Percentiles rank a stretch among this genome's conserved stretches.
phyloP scores from a whole-genome alignment of 2,113 vertebrate genomes.

The Paracanthobrama guichenoti region DNA sequence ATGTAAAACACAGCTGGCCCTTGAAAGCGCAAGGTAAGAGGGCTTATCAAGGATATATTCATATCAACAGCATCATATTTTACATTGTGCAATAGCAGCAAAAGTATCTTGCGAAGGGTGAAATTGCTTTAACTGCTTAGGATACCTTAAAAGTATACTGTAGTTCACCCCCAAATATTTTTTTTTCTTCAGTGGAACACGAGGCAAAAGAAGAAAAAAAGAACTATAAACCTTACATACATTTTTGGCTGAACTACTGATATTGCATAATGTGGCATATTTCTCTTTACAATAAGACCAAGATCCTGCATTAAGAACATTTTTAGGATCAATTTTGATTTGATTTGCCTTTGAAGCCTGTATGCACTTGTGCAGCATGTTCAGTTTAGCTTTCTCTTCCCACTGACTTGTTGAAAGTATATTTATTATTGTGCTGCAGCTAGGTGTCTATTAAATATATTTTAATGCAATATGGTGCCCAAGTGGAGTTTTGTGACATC shows the following conservation, averaged over 20 bases:
- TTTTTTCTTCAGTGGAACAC: no score
- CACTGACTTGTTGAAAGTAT: constrained; percentile 34
- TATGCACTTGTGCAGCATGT: neutral
- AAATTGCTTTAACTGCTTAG: neutral
- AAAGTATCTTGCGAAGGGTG: neutral
- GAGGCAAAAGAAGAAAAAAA: neutral
- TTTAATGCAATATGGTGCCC: constrained; percentile 22
- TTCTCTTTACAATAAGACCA: neutral
- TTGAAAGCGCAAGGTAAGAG: constrained; percentile 90
- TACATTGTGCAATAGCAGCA: neutral
- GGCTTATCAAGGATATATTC: constrained; percentile 26
- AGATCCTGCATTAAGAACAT: neutral
- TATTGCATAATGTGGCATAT: neutral
- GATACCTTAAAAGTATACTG: no score
- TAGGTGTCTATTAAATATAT: constrained; percentile 11
- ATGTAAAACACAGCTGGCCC: constrained; percentile 83
- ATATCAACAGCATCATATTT: neutral
- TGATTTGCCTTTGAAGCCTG: neutral
- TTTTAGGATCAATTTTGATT: neutral
- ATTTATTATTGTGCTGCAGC: constrained; percentile 25
- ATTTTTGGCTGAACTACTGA: neutral
- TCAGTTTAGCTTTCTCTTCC: constrained; percentile 11
- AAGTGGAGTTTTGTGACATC: constrained; percentile 28
- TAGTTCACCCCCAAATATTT: no score
- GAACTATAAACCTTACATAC: neutral